Evolutionary conservation across 2,888 invertebrate genomes (phyloP).

Genomic region (Carabus problematicus): DNA sequence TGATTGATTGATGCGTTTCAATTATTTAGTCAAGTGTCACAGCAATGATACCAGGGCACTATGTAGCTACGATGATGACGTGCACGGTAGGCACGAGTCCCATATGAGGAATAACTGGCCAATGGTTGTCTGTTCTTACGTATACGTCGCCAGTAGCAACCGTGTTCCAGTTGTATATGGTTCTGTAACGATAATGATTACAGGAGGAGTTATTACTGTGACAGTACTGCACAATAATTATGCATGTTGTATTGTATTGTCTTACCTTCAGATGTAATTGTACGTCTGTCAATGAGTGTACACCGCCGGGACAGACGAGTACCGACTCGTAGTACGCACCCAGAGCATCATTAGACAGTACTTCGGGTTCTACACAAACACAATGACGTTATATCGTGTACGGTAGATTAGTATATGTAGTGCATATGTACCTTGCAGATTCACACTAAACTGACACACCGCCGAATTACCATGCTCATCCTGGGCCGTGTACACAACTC

Average conservation of each 20-base stretch:
- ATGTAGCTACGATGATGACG: conserved; percentile 6
- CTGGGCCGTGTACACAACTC: conserved; percentile 69
- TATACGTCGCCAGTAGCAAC: conserved; percentile 53
- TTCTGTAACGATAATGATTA: conserved; percentile 48
- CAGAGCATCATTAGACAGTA: conserved; percentile 42
- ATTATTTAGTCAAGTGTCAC: conserved; percentile 2
- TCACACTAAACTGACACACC: conserved; percentile 69
- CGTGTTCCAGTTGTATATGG: conserved; percentile 50
- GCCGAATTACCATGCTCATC: conserved; percentile 69
- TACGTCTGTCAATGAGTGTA: conserved; percentile 52
- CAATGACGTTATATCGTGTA: no score
- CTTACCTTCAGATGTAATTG: conserved; percentile 53
- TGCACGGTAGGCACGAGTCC: not conserved
- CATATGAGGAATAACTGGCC: not conserved
- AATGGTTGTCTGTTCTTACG: not conserved
- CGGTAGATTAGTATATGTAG: not conserved
- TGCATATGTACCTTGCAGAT: conserved; percentile 63
- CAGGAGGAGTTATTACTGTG: conserved; percentile 24
- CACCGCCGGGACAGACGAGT: conserved; percentile 55
- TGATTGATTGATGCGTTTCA: no score
- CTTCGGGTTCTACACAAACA: conserved; percentile 46
- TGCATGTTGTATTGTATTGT: conserved; percentile 29
- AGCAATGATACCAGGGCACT: conserved; percentile 7
- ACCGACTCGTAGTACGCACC: conserved; percentile 51
- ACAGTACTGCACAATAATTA: no score